phyloP scores from a whole-genome alignment of 2,797 vertebrate species.

The Cottoperca gobio region DNA sequence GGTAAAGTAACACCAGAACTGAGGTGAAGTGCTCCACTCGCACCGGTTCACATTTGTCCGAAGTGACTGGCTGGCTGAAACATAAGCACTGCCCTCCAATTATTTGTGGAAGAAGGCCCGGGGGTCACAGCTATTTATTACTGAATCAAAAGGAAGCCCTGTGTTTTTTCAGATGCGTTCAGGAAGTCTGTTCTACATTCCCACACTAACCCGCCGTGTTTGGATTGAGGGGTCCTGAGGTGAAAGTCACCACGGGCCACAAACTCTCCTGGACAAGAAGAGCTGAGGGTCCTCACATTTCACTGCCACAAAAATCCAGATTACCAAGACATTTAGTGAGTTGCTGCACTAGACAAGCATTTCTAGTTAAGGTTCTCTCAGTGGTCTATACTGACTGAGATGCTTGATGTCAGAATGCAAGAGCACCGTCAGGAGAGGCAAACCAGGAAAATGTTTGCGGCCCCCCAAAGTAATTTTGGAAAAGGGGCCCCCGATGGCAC shows the following conservation, averaged over 20 bases:
- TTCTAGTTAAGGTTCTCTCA: background rate
- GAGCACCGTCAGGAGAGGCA: too few species aligned
- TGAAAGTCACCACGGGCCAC: slow-evolving; percentile 53
- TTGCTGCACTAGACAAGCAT: background rate
- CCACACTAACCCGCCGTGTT: slow-evolving; percentile 68
- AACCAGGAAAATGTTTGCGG: too few species aligned
- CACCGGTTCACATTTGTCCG: slow-evolving; percentile 3
- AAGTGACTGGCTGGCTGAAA: slow-evolving; percentile 39
- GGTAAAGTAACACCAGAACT: background rate
- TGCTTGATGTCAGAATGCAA: too few species aligned
- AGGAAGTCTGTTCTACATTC: slow-evolving; percentile 68
- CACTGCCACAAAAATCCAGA: background rate
- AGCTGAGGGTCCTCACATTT: background rate
- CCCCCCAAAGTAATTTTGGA: too few species aligned
- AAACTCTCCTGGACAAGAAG: slow-evolving; percentile 26
- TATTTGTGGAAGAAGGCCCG: slow-evolving; percentile 58
- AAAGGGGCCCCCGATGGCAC: too few species aligned
- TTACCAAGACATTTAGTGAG: background rate
- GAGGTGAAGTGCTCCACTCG: background rate
- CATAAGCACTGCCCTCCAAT: slow-evolving; percentile 45
- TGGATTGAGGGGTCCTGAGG: slow-evolving; percentile 60
- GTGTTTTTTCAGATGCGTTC: slow-evolving; percentile 76
- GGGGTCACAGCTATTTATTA: slow-evolving; percentile 60
- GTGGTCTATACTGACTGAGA: too few species aligned
- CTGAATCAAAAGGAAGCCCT: slow-evolving; percentile 67